phyloP scores from a whole-genome alignment of 30 jellyfish, hydroid and myxozoan species.

The Hydractinia symbiolongicarpus region DNA sequence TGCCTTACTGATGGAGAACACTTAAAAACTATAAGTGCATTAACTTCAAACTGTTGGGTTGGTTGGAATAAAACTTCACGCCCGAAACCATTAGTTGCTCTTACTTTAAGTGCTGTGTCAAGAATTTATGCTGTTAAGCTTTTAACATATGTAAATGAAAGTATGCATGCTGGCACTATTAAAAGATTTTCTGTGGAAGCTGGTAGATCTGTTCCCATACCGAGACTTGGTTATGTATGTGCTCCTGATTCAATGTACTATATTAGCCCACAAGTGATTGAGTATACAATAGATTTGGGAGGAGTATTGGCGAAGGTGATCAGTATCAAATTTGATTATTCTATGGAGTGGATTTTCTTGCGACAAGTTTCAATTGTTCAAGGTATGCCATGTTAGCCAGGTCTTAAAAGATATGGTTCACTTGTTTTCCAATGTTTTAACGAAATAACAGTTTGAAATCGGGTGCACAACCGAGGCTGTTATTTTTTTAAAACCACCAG shows the following conservation, averaged over 20 bases:
- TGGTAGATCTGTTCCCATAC: background rate
- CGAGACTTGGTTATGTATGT: conserved; percentile 18
- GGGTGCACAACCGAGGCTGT: no score
- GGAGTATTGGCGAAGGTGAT: background rate
- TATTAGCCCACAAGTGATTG: background rate
- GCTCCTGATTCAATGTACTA: conserved; percentile 27
- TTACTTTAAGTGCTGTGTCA: conserved; percentile 14
- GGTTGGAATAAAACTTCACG: conserved; percentile 20
- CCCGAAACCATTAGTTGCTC: conserved; percentile 2
- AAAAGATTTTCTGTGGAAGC: background rate
- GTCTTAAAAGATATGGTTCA: no score
- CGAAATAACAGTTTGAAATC: no score
- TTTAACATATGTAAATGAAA: conserved; percentile 2
- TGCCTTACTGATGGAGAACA: conserved; percentile 20
- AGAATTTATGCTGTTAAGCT: conserved; percentile 4
- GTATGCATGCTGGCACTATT: conserved; percentile 15
- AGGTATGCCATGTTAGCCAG: conserved; percentile 1
- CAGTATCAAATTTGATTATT: conserved; percentile 11
- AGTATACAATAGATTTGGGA: conserved; percentile 13
- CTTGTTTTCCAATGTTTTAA: no score
- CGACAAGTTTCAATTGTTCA: conserved; percentile 24
- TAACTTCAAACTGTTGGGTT: conserved; percentile 17
- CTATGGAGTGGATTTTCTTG: conserved; percentile 37
- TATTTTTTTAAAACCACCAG: no score
- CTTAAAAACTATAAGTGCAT: background rate